Conservation (phyloP, 1,140 invertebrate genomes). For the Lordiphosa collinella region DNA sequence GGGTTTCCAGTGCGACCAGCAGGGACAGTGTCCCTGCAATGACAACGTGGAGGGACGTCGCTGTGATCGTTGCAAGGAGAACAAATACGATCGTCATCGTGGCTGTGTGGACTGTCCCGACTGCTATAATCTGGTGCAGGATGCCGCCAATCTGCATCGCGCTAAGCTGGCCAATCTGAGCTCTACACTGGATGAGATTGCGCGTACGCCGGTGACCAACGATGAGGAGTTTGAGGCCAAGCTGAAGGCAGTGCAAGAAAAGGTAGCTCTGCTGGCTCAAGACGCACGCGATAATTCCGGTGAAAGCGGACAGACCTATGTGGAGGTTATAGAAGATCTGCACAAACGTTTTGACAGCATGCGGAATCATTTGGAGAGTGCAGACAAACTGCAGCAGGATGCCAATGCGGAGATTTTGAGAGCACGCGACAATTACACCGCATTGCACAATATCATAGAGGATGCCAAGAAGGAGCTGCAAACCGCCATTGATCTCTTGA, state of each 20-base stretch:
- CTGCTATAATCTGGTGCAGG: constrained; percentile 96
- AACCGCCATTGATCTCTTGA: constrained; percentile 87
- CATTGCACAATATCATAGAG: constrained; percentile 87
- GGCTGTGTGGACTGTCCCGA: constrained; percentile 94
- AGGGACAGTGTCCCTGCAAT: constrained; percentile 93
- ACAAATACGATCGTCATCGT: constrained; percentile 91
- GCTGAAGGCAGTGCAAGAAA: constrained; percentile 85
- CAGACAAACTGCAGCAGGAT: constrained; percentile 83
- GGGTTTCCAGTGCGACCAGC: constrained; percentile 89
- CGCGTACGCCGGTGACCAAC: constrained; percentile 90
- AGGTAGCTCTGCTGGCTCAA: constrained; percentile 86
- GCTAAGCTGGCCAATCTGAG: constrained; percentile 87
- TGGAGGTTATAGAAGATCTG: constrained; percentile 85
- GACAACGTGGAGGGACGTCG: constrained; percentile 93
- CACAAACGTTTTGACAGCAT: constrained; percentile 85
- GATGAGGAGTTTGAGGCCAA: constrained; percentile 91
- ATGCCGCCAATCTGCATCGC: constrained; percentile 90
- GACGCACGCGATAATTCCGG: constrained; percentile 86
- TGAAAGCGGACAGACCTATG: constrained; percentile 83
- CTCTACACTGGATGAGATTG: constrained; percentile 80
- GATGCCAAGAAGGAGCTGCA: constrained; percentile 87
- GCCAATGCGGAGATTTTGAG: constrained; percentile 83
- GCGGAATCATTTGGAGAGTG: constrained; percentile 83
- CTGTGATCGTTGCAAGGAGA: constrained; percentile 97
- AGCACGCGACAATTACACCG: constrained; percentile 85